Evolutionary conservation across 1,140 invertebrate genomes (phyloP), one percentile per base, ranked within the genome.

Genomic region (Acromyrmex charruanus): DNA sequence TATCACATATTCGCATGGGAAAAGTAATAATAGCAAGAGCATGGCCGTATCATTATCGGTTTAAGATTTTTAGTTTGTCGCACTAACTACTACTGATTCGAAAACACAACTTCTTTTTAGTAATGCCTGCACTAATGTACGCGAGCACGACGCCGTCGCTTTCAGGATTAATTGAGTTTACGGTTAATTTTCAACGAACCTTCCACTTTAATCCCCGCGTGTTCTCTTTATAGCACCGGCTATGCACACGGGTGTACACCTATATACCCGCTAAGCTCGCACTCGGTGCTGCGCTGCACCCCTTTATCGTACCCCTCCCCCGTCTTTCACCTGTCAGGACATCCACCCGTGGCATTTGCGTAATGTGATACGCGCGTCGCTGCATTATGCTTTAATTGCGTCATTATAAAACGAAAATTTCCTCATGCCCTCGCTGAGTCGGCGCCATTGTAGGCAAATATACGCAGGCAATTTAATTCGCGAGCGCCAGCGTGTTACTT

Each of bases 361-460:
- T 80, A 88, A 90, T 75, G 81, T 28, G 53, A 63, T 87, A 90
- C 84, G 85, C 89, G 72, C 85, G 68, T 71, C 39, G 88, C 77
- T 71, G 55, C 79, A 87, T 88, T 77, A 89, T 87, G 77, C 88
- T 87, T 90, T 91, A 90, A 91, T 90, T 88, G 77, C 86, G 72
- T 88, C 89, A 91, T 91, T 91, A 91, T 58, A 59, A 72, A 58
- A 84, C 65, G 75, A 87, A 88, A 91, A 91, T 88, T 91, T 90
- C 68, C 72, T 65, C 44, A 12, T 44, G 35, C 53, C 59, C 58
- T 85, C 53, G 7, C 35, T 5, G 16, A 58, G 35, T 31, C 61
- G 44, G 79, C 85, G 68, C 10, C 9, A 25, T 65, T 16, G 35
- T 4, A 25, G 16, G 69, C 44, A 49, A 14, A 58, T 66, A 21